A percentile compares a stretch with the other conserved stretches of the same genome.
phyloP scores from a whole-genome alignment of 2,797 vertebrate species.

The Propithecus deckenii region DNA sequence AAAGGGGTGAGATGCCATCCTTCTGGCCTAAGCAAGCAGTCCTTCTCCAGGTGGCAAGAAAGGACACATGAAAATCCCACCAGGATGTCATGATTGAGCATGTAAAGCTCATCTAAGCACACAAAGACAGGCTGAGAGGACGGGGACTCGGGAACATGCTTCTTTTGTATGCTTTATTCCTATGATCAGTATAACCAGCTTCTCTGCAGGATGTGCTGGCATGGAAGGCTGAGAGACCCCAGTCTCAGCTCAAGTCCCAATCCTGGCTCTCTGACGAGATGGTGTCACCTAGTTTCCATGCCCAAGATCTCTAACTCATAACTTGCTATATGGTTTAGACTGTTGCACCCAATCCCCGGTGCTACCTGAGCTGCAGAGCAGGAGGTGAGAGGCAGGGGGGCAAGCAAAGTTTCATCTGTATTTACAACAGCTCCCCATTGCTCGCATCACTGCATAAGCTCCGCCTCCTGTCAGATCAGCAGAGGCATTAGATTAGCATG shows the following conservation, averaged over 20 bases:
- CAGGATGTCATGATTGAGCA: not conserved
- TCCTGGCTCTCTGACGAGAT: not conserved
- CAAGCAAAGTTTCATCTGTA: no score
- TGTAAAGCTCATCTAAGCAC: not conserved
- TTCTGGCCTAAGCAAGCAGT: not conserved
- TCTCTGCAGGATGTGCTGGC: not conserved
- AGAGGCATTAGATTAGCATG: no score
- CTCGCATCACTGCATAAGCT: no score
- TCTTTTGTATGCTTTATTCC: not conserved
- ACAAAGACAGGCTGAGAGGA: not conserved
- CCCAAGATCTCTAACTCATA: not conserved
- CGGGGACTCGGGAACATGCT: rapidly evolving
- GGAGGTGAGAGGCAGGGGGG: no score
- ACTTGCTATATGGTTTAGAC: not conserved
- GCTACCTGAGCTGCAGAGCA: no score
- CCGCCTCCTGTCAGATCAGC: no score
- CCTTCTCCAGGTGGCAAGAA: not conserved
- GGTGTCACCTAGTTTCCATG: not conserved
- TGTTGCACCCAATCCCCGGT: no score
- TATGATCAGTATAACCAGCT: not conserved
- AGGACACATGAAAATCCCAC: not conserved
- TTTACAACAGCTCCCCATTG: no score
- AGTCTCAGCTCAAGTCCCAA: not conserved
- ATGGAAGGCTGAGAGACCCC: not conserved
- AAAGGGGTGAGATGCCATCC: not conserved